Percentiles rank a stretch among this genome's conserved stretches.
Evolutionary conservation across 1,140 invertebrate genomes (phyloP).

Genomic region (Drosophila subpulchrella): DNA sequence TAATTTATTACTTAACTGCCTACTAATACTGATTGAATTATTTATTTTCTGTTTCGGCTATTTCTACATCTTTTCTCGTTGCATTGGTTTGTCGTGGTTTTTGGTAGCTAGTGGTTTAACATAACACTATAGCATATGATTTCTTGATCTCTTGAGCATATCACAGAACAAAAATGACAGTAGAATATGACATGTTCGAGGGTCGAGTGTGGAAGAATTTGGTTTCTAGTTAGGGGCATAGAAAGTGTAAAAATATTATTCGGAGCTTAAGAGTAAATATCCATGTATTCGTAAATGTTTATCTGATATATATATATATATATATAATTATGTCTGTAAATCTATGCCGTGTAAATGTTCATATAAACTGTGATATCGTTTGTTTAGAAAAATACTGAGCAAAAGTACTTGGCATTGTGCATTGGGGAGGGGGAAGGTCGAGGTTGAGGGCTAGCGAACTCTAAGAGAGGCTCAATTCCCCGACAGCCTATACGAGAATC

Average conservation of each 20-base stretch:
- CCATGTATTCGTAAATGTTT: constrained; percentile 51
- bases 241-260: constrained; percentile 66
- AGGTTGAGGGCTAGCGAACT: constrained; percentile 15
- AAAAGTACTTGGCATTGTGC: constrained; percentile 58
- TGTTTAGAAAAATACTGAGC: constrained; percentile 78
- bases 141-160: constrained; percentile 77
- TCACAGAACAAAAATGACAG: constrained; percentile 82
- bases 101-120: constrained; percentile 29
- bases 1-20: constrained; percentile 21
- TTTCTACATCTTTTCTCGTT: constrained; percentile 29
- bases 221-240: constrained; percentile 52
- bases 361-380: constrained; percentile 77
- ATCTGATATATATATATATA: constrained; percentile 44
- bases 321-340: constrained; percentile 10
- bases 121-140: constrained; percentile 42
- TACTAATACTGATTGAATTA: constrained; percentile 31
- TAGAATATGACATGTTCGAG: constrained; percentile 59
- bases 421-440: constrained; percentile 21
- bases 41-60: constrained; percentile 23
- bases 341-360: constrained; percentile 67
- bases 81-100: constrained; percentile 31
- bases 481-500: constrained; percentile 84
- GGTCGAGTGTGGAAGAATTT: constrained; percentile 18
- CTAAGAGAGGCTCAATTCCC: constrained; percentile 65
- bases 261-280: constrained; percentile 63